Evolutionary conservation across 1,140 invertebrate genomes (phyloP).

Genomic region (Laodelphax striatellus): DNA sequence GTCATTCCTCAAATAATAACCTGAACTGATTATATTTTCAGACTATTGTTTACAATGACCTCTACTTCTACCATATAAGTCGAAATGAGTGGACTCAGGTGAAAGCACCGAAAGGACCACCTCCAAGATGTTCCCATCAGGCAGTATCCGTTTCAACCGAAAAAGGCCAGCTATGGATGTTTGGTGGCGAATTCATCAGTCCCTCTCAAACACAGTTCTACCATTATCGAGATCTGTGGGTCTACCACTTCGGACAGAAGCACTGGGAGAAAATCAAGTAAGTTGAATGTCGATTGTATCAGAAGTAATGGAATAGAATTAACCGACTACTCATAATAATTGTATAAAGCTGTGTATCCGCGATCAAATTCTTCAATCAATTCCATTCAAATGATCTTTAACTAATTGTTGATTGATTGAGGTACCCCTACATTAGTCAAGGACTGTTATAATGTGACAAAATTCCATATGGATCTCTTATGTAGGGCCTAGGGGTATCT

Average conservation of each 20-base stretch:
- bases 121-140: slow-evolving; percentile 80
- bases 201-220: slow-evolving; percentile 84
- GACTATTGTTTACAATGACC: slow-evolving; percentile 74
- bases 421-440: too few species aligned
- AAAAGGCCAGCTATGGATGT: slow-evolving; percentile 69
- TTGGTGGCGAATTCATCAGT: slow-evolving; percentile 89
- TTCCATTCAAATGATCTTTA: too few species aligned
- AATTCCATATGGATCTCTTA: too few species aligned
- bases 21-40: too few species aligned
- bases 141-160: slow-evolving; percentile 57
- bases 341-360: too few species aligned
- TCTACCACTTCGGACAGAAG: slow-evolving; percentile 62
- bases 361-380: too few species aligned
- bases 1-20: too few species aligned
- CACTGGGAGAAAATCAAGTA: slow-evolving; percentile 80
- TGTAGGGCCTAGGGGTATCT: too few species aligned
- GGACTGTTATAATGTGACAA: too few species aligned
- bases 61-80: slow-evolving; percentile 70
- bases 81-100: slow-evolving; percentile 71
- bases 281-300: slow-evolving; percentile 13
- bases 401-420: too few species aligned
- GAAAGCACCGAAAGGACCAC: slow-evolving; percentile 66
- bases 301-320: background rate
- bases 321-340: too few species aligned
- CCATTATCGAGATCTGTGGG: slow-evolving; percentile 89